phyloP scores from a whole-genome alignment of 1,140 invertebrate genomes.

The Ephestia elutella region DNA sequence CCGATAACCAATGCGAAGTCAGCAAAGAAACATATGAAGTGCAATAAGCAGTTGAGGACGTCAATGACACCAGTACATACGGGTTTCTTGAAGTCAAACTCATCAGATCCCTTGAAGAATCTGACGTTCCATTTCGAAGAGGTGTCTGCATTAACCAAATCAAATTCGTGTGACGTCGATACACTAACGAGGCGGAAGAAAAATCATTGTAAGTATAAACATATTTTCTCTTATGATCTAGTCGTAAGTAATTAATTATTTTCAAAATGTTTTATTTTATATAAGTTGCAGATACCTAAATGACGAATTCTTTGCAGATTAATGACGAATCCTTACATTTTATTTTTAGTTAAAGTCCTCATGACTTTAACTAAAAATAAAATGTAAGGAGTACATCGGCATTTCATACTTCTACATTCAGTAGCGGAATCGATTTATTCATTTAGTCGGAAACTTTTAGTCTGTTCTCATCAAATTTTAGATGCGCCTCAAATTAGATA shows the following conservation, averaged over 20 bases:
- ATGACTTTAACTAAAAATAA: no score
- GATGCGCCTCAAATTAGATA: not conserved
- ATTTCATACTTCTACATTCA: no score
- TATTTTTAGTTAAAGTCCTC: no score
- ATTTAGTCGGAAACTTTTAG: no score
- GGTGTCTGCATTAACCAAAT: slow-evolving; percentile 78
- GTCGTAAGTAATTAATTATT: slow-evolving; percentile 8
- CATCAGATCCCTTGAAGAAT: slow-evolving; percentile 82
- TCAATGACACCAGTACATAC: slow-evolving; percentile 74
- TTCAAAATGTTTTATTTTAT: no score
- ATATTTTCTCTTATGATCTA: slow-evolving; percentile 2
- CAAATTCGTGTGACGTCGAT: slow-evolving; percentile 82
- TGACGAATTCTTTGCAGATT: no score
- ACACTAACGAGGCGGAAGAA: slow-evolving; percentile 61
- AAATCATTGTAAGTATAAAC: slow-evolving; percentile 44
- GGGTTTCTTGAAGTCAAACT: slow-evolving; percentile 81
- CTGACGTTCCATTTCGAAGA: slow-evolving; percentile 83
- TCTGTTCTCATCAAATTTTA: no score
- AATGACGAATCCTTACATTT: no score
- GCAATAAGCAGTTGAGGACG: slow-evolving; percentile 52
- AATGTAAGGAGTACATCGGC: no score
- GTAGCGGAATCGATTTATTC: no score
- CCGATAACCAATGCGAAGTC: slow-evolving; percentile 73
- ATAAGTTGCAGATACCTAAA: no score
- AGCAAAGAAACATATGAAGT: slow-evolving; percentile 67